Evolutionary conservation across 2,113 vertebrate species (phyloP).

Genomic region (Hemichromis elongatus): DNA sequence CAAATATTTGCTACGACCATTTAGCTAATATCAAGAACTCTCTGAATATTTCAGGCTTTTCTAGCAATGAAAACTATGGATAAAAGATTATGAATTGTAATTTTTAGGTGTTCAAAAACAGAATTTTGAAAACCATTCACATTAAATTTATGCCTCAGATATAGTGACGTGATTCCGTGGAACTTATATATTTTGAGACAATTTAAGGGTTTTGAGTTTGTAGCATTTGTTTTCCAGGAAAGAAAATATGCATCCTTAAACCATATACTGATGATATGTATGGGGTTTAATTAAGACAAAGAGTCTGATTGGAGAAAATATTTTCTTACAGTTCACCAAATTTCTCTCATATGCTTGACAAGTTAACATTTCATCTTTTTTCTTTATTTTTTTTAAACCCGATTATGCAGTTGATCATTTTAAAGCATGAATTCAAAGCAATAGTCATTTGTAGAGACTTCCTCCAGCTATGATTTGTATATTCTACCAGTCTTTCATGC

Average conservation of each 20-base stretch:
- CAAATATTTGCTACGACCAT: neutral
- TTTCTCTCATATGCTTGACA: neutral
- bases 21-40: neutral
- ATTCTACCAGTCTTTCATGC: neutral
- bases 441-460: neutral
- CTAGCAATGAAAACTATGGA: neutral
- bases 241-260: neutral
- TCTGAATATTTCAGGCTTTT: neutral
- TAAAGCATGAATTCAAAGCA: too few relatives aligned
- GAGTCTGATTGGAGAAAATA: neutral
- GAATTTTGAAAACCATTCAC: neutral
- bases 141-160: neutral
- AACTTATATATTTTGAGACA: neutral
- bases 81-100: neutral
- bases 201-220: neutral
- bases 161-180: neutral
- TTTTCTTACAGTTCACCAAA: too few relatives aligned
- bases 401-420: neutral
- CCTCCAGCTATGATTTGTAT: neutral
- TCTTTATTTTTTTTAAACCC: neutral
- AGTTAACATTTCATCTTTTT: neutral
- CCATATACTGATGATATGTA: rapidly evolving
- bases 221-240: neutral
- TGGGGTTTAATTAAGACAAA: neutral
- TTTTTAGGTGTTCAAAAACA: neutral